Evolutionary conservation across 2,797 vertebrate species (phyloP), one percentile per base, ranked within the genome.

Genomic region (Girardinus metallicus): DNA sequence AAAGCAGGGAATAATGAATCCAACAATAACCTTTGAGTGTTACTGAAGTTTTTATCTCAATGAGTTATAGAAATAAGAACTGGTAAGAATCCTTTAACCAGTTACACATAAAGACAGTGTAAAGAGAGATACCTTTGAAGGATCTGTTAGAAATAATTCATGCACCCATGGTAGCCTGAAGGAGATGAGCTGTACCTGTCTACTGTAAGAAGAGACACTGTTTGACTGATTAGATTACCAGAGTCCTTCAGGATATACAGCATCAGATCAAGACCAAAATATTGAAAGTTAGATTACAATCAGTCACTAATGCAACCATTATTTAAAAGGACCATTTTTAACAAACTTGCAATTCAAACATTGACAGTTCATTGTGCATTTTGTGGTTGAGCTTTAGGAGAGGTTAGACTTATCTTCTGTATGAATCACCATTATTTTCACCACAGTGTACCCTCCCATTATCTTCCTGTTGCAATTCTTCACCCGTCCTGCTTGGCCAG

Each of bases 111-210:
- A 66, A 46, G 21, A 82, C 1, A 9, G 11, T 84, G 80, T 83
- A 89, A 68, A 85, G 36, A 81, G 82, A 88, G 71, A 60, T 64
- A 75, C 74, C 47, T 80, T 85, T 77, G 86, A 84, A 76, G 31
- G 49, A 71, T 83, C 39, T 73, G 62, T 78, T 4, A 88, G 86
- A 87, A 93, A 93, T 93, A 91, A 95, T 93, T 93, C 26, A 94
- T 94, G 90, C 41, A 31, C 57, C 75, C 29, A n/a, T 70, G 80
- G 78, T 49, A 73, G 74, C 84, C 87, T 86, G 71, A 89, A 90
- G 87, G 72, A 90, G 90, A 88, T 86, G 85, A 92, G 84, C 79
- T 81, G 73, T 74, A 49, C 53, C 23, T 74, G 64, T 57, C 26
- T 49, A 79, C 60, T 88, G 94, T 90, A 92, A 95, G 86, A 73